Conservation (phyloP, 2,888 invertebrate species). For the Holacanthella duospinosa region DNA sequence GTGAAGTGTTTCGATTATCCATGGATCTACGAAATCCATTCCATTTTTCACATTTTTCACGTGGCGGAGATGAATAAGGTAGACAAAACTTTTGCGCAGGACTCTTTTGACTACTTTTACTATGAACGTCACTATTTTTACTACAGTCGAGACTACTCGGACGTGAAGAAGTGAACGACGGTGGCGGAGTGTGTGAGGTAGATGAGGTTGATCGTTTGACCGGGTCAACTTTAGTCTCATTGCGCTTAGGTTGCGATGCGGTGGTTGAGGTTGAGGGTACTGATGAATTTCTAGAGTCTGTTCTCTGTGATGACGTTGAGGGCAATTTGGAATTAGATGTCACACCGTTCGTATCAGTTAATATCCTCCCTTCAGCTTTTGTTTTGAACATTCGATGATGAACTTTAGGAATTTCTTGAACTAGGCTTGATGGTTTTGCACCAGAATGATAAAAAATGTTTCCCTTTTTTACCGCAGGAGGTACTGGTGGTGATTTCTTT, state of each 20-base stretch:
- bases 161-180: background rate
- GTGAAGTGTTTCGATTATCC: too few relatives aligned
- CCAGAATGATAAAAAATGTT: background rate
- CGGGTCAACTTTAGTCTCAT: too few relatives aligned
- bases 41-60: too few relatives aligned
- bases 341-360: too few relatives aligned
- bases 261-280: too few relatives aligned
- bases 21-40: too few relatives aligned
- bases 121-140: too few relatives aligned
- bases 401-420: background rate
- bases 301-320: background rate
- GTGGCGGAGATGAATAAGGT: background rate
- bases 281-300: too few relatives aligned
- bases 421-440: constrained; percentile 11
- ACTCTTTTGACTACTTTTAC: constrained; percentile 12
- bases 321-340: too few relatives aligned
- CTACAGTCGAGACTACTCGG: background rate
- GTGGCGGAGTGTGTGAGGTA: too few relatives aligned
- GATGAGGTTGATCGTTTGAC: too few relatives aligned
- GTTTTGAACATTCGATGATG: background rate
- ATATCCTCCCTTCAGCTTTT: background rate
- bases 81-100: constrained; percentile 5
- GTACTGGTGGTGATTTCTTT: background rate
- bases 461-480: background rate
- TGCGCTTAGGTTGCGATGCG: too few relatives aligned